Evolutionary conservation across 2,797 vertebrate species (phyloP).

Genomic region (Poecilia velifera): DNA sequence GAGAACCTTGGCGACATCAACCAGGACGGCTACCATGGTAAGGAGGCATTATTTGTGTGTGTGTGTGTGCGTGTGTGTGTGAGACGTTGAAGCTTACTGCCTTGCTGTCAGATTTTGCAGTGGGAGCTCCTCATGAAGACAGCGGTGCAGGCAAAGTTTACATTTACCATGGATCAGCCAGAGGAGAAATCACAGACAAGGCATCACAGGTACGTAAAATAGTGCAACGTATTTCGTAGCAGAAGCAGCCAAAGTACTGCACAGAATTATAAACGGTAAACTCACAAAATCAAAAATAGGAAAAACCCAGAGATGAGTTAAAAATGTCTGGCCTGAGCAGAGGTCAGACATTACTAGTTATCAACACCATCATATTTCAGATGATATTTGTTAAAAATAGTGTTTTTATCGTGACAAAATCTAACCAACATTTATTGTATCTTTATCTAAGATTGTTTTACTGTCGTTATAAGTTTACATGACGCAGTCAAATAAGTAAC

Average conservation of each 20-base stretch:
- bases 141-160: slow-evolving; percentile 83
- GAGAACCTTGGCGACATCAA: slow-evolving; percentile 94
- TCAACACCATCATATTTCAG: not conserved
- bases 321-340: not conserved
- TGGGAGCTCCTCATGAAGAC: slow-evolving; percentile 90
- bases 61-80: not conserved
- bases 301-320: not conserved
- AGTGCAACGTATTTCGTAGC: not conserved
- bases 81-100: not conserved
- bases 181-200: slow-evolving; percentile 78
- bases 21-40: slow-evolving; percentile 90
- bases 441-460: not conserved
- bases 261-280: not conserved
- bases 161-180: slow-evolving; percentile 87
- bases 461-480: not conserved
- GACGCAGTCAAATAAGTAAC: not conserved
- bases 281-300: not conserved
- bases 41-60: slow-evolving; percentile 26
- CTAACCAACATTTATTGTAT: not conserved
- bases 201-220: slow-evolving; percentile 83
- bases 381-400: not conserved
- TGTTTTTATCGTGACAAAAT: not conserved
- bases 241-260: not conserved
- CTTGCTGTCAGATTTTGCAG: slow-evolving; percentile 89
- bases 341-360: not conserved